These are phyloP conservation scores for Vireo griseus DNA, from an alignment of 2,797 vertebrate species.

Conservation along the genomic window DNA sequence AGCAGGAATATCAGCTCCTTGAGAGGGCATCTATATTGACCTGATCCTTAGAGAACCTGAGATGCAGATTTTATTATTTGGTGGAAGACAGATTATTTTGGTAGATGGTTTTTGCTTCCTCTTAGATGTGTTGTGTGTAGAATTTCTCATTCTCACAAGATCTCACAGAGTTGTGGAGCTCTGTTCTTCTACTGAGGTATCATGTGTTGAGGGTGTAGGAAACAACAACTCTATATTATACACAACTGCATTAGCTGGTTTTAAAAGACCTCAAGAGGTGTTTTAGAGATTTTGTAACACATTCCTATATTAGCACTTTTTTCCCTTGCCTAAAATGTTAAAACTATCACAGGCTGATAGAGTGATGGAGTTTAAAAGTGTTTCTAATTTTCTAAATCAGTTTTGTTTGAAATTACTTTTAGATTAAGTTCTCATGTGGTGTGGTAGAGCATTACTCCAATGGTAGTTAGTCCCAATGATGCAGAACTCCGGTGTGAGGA, in stretches of 20 bases:
- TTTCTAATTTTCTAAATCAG: background rate
- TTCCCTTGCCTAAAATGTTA: background rate
- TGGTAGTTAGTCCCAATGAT: background rate
- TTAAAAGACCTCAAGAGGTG: background rate
- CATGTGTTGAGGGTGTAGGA: background rate
- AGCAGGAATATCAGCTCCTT: background rate
- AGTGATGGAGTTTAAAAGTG: background rate
- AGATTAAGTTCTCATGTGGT: background rate
- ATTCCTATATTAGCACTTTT: rapidly evolving
- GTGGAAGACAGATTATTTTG: background rate
- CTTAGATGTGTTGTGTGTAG: background rate
- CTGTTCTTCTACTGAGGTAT: background rate
- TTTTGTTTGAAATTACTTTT: background rate
- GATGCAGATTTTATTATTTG: background rate
- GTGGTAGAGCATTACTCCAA: background rate
- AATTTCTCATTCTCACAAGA: background rate
- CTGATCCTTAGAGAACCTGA: background rate
- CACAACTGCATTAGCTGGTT: background rate
- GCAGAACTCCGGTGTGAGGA: background rate
- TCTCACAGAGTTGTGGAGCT: background rate
- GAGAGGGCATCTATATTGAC: rapidly evolving
- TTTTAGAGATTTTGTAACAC: background rate
- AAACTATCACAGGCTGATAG: background rate
- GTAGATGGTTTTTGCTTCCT: background rate
- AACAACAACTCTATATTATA: background rate